These are phyloP conservation scores for Acleris sparsana DNA, from an alignment of 2,888 invertebrate genomes.

Conservation along the genomic window DNA sequence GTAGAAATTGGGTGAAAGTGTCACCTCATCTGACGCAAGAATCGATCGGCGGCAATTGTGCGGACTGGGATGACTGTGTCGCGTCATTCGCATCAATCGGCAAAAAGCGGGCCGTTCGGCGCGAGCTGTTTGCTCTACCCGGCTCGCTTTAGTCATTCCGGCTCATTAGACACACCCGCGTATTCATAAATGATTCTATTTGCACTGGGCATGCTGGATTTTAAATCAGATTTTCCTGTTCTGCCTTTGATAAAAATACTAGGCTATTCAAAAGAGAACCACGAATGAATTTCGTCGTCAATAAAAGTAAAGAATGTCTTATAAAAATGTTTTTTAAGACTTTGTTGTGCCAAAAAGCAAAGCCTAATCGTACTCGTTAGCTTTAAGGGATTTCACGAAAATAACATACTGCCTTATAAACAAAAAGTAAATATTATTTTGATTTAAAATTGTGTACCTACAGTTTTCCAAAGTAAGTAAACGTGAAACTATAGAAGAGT, in stretches of 20 bases:
- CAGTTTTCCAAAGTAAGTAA: slow-evolving; percentile 14
- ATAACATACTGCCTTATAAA: slow-evolving; percentile 5
- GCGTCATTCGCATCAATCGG: too few species aligned
- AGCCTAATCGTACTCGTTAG: not conserved
- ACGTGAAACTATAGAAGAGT: slow-evolving; percentile 9
- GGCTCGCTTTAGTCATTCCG: slow-evolving; percentile 21
- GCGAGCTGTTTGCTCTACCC: slow-evolving; percentile 8
- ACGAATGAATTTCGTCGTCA: too few species aligned
- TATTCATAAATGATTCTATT: slow-evolving; percentile 3
- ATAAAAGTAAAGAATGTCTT: too few species aligned
- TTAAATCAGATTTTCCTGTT: not conserved
- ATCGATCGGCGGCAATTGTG: too few species aligned
- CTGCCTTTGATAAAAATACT: too few species aligned
- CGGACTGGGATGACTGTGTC: too few species aligned
- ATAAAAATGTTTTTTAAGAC: too few species aligned
- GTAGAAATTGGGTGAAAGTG: too few species aligned
- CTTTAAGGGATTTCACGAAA: not conserved
- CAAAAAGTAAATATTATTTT: slow-evolving; percentile 14
- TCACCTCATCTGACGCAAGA: too few species aligned
- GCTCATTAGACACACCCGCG: slow-evolving; percentile 12
- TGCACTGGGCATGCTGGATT: not conserved
- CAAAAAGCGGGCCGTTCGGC: not conserved
- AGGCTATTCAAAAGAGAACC: too few species aligned
- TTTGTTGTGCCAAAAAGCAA: too few species aligned
- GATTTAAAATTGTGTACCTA: slow-evolving; percentile 3